Evolutionary conservation across 2,888 invertebrate genomes (phyloP).

Genomic region (Nasonia oneida): DNA sequence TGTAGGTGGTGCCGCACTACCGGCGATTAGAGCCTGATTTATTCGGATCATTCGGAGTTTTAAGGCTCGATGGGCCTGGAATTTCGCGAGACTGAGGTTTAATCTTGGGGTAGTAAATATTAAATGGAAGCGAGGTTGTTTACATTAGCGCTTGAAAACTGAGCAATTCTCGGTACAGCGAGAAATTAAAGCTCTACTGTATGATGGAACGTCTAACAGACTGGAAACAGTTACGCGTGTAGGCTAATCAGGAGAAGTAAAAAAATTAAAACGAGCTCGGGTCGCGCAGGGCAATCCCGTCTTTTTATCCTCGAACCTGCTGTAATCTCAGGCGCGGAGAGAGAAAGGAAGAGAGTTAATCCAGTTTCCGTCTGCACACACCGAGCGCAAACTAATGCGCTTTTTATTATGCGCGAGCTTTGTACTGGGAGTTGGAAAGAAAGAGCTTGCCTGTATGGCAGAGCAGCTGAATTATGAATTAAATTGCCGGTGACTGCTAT

Average conservation of each 20-base stretch:
- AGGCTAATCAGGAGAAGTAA: background rate
- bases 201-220: background rate
- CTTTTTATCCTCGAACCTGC: constrained; percentile 22
- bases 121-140: background rate
- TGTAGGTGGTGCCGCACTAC: background rate
- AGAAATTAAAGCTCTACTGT: background rate
- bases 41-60: constrained; percentile 50
- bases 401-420: constrained; percentile 68
- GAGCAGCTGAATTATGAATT: constrained; percentile 69
- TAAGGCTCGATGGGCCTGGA: constrained; percentile 7
- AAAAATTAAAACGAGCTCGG: constrained; percentile 27
- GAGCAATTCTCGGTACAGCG: too few relatives aligned
- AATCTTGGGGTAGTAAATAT: background rate
- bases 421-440: background rate
- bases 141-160: too few relatives aligned
- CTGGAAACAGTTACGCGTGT: background rate
- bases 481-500: constrained; percentile 60
- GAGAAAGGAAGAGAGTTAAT: constrained; percentile 44
- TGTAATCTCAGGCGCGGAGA: background rate
- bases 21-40: constrained; percentile 49
- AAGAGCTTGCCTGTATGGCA: background rate
- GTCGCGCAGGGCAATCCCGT: background rate
- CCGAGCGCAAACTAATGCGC: constrained; percentile 65
- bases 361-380: constrained; percentile 29
- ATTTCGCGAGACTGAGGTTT: background rate